Base-by-base conservation (phyloP, 2,888 invertebrate genomes). In the Cancer borealis region DNA sequence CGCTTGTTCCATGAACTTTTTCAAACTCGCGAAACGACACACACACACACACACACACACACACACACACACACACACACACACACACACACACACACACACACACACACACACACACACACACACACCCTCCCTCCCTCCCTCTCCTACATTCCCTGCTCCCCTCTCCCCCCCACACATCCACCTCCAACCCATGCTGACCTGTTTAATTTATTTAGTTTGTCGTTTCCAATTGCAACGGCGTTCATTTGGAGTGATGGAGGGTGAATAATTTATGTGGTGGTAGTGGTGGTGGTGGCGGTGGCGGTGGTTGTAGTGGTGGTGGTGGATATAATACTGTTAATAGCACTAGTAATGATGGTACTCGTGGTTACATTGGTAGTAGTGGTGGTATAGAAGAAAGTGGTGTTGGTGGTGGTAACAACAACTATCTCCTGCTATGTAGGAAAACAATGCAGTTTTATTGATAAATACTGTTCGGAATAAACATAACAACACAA, bases 1-100 rank as follows among this genome's bases (percentile, higher is more conserved):
- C 17, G 60, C 60, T 66, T 66, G 60, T 66, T 12, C 21, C 12
- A 66, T 66, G 14, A 66, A 66, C 60, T 66, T 66, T 66, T 66
- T 66, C 60, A 66, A 66, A 66, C 60, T 66, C 60, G 14, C 60
- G 17, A 66, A 66, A 66, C 60, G 21, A 17, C 4, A 66, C 79
- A 79, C 79, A 79, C 79, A 79, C 79, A 79, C 26, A 79, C 79
- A 79, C 79, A 79, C 79, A 79, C 79, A 79, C 79, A 79, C 79
- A 79, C 79, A 79, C 79, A 79, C 79, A 79, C 79, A 79, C 79
- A 79, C 79, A 79, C 10, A 30, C 79, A 79, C 30, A 79, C 30
- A 26, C 26, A 26, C 26, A 79, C 26, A 79, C 79, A 79, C 79
- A 26, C 79, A 26, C 79, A 26, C 79, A 30, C 26, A 79, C 79